Conservation (phyloP, 2,797 vertebrate species). For the Hypotaenidia okinawae region DNA sequence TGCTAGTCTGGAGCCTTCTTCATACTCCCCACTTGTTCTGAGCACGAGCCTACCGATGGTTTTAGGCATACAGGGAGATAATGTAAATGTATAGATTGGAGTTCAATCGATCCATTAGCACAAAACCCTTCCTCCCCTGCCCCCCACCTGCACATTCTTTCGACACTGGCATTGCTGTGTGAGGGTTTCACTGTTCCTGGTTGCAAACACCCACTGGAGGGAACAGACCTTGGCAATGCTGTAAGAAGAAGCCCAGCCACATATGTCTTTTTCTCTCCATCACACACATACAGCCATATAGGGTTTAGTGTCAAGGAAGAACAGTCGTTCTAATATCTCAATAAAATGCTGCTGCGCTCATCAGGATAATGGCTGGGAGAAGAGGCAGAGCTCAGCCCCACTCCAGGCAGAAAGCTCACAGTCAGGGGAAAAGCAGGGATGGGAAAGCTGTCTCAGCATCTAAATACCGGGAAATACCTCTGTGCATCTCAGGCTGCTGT, state of each 20-base stretch:
- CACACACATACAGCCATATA: not conserved
- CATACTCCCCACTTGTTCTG: not conserved
- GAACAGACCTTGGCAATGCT: not conserved
- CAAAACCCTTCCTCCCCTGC: not conserved
- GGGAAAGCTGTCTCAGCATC: not conserved
- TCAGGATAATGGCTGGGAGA: not conserved
- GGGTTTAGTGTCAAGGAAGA: not conserved
- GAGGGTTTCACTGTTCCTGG: not conserved
- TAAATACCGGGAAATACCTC: not conserved
- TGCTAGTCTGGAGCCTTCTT: not conserved
- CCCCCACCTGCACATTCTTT: not conserved
- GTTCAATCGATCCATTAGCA: not conserved
- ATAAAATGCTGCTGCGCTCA: not conserved
- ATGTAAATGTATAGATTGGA: not conserved
- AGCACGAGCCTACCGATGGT: not conserved
- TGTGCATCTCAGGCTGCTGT: not conserved
- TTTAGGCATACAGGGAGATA: not conserved
- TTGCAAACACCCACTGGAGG: not conserved
- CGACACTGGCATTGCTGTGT: accelerated
- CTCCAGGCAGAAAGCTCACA: not conserved
- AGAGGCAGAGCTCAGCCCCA: not conserved
- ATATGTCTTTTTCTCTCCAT: not conserved
- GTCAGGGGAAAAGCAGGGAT: not conserved
- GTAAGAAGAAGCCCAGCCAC: not conserved
- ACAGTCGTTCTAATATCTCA: not conserved